A percentile compares a stretch with the other conserved stretches of the same genome.
Conservation (phyloP, 2,113 vertebrate species). For the Urocitellus parryii region DNA sequence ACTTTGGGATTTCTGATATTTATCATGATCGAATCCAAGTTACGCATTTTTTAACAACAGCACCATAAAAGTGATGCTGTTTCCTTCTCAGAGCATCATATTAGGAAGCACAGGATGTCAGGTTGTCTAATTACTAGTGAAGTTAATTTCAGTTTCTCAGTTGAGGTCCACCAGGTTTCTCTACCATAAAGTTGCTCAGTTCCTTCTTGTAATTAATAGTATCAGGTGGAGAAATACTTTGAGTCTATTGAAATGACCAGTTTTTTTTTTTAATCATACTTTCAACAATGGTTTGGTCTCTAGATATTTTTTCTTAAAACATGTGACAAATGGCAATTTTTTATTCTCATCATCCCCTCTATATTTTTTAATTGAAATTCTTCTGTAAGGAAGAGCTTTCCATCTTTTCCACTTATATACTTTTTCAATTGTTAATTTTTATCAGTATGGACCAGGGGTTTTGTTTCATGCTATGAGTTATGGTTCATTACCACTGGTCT, state of each 20-base stretch:
- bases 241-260: neutral
- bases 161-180: neutral
- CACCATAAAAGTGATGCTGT: too few relatives aligned
- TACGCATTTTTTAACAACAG: neutral
- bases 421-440: neutral
- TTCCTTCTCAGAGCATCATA: neutral
- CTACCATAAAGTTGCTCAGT: neutral
- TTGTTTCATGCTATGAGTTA: neutral
- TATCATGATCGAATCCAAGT: neutral
- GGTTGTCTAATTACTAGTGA: neutral
- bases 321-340: neutral
- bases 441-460: neutral
- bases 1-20: neutral
- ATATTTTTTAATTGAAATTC: neutral
- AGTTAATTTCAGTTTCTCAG: neutral
- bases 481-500: neutral
- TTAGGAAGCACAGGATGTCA: neutral
- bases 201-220: neutral
- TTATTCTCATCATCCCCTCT: neutral
- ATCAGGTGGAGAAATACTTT: neutral
- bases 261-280: slow-evolving; percentile 8
- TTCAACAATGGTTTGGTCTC: neutral
- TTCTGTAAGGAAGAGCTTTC: neutral
- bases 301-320: neutral
- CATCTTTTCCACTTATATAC: neutral